Base-by-base conservation (phyloP, 1,140 invertebrate species). In the Thaumetopoea pityocampa region DNA sequence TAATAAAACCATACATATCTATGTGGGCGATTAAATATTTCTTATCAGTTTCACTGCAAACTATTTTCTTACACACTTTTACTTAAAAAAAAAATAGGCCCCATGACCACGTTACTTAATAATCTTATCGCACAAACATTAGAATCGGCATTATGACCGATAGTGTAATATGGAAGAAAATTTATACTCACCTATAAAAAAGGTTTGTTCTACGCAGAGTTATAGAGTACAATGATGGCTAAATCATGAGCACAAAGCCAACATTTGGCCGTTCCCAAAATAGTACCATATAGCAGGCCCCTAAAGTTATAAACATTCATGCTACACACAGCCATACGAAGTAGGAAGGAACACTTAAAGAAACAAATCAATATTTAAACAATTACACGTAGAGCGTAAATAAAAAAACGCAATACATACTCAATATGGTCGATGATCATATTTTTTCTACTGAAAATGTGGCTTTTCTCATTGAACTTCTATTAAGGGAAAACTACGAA, bases 331-430 rank as follows among this genome's bases (percentile, higher is more conserved):
- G 17, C 17, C 36, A 23, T 11, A 24, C 48, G 30, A 15, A 15
- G 16, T 55, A 53, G 47, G 51, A 43, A 48, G 37, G 24, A 33
- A 56, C 27, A 46, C 51, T 32, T 16, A 32, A 33, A 14, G 45
- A 48, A 69, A 69, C 65, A 74, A 80, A 80, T 80, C 76, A 72
- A 80, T 80, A 80, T 73, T 76, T 71, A 71, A 73, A 71, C 63
- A 65, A 73, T 70, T 64, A 67, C 56, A 42, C 57, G 43, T 56
- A 59, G 55, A 52, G 24, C 40, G 22, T 45, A 30, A 43, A 17
- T 43, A 38, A 34, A 41, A 49, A 22, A 30, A 20, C 15, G 9
- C 29, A 22, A n/a, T 19, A 49, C 17, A 46, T n/a, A n/a, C n/a
- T 49, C 32, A 49, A 65, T 64, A 74, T 72, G 67, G 65, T 71